Conservation (phyloP, 2,888 invertebrate species). For the Lochmaea capreae region DNA sequence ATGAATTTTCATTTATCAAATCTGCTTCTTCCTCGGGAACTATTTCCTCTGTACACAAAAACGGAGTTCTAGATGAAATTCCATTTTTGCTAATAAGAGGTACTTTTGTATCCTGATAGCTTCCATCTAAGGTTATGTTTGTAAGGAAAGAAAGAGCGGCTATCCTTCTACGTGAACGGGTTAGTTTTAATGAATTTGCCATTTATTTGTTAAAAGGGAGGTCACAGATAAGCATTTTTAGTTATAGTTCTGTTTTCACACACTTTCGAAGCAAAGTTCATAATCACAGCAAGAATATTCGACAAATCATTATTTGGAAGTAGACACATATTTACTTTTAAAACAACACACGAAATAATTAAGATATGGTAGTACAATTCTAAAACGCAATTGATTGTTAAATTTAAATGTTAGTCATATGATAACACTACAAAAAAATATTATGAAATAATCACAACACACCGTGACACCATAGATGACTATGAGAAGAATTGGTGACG, state of each 20-base stretch:
- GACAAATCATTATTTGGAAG: conserved; percentile 15
- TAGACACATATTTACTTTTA: conserved; percentile 15
- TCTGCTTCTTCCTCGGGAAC: conserved; percentile 63
- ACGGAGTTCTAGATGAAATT: conserved; percentile 56
- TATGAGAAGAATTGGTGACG: too few species aligned
- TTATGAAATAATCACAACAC: not conserved
- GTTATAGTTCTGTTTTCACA: conserved; percentile 59
- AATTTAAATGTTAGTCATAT: not conserved
- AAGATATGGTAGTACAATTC: not conserved
- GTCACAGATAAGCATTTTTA: conserved; percentile 55
- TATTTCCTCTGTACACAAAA: conserved; percentile 50
- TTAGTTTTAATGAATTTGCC: conserved; percentile 69
- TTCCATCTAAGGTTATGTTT: conserved; percentile 95
- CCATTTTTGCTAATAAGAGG: conserved; percentile 66
- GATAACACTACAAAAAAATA: not conserved
- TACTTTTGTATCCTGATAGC: conserved; percentile 79
- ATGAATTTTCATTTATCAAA: conserved; percentile 55
- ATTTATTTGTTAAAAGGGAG: conserved; percentile 57
- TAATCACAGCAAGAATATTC: conserved; percentile 6
- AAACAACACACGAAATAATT: conserved; percentile 2
- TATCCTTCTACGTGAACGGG: conserved; percentile 84
- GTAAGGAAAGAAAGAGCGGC: conserved; percentile 95
- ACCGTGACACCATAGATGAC: not conserved
- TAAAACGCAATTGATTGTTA: not conserved
- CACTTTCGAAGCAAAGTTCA: conserved; percentile 42